Evolutionary conservation across 2,113 vertebrate genomes (phyloP), one percentile per base, ranked within the genome.

Genomic region (Cinclus cinclus): DNA sequence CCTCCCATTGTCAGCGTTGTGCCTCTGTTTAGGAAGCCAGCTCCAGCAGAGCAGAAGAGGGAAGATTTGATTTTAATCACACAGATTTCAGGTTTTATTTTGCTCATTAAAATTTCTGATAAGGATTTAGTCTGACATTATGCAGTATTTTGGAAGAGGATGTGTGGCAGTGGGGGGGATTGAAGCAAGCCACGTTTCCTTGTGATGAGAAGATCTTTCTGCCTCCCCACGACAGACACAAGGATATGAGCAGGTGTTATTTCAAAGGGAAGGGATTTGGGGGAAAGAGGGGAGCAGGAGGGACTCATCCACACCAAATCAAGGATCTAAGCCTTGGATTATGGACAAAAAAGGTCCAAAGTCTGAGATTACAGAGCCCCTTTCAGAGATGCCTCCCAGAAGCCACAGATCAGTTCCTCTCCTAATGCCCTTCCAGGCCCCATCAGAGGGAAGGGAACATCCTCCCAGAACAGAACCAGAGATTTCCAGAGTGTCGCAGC

Each of bases 1-100:
- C 97, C 96, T 96, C 96, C 97, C 95, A 91, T 86, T 69, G 95
- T 96, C 95, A 92, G 93, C 76, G 2, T 27, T 47, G 83, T 27
- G 71, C 81, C 96, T 97, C 85, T 81, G 35, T 71, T 92, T 96
- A 97, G 97, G 97, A 97, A 97, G 96, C 59, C 63, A 52, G 90
- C 63, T 96, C 89, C 85, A 93, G 92, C 94, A n/a, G 84, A 98
- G 97, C 97, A 98, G 96, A 98, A 98, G 97, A 97, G 90, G 94
- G 84, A 97, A 97, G 97, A 97, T 98, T 98, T 97, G 96, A 98
- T 98, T 98, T 98, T 98, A 98, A 98, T 98, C 97, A 97, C 97
- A 88, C 93, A 97, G 98, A 98, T 98, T 98, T 98, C 95, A 96
- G 96, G 97, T 98, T 98, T 98, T 98, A 98, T 98, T 98, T 98